Evolutionary conservation across 2,797 vertebrate genomes (phyloP), one percentile per base, ranked within the genome.

Genomic region (Antennarius maculatus): DNA sequence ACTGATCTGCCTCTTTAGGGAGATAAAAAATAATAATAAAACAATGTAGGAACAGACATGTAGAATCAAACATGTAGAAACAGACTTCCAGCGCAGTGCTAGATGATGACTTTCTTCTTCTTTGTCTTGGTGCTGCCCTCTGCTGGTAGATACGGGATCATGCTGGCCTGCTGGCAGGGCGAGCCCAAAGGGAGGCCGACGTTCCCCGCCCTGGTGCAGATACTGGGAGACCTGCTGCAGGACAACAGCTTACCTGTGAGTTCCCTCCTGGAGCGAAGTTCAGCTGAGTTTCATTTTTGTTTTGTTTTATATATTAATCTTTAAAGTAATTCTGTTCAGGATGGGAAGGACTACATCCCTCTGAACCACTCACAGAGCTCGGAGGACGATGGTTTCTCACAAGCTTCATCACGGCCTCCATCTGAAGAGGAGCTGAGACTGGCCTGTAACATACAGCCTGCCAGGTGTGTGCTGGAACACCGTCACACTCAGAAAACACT

Each of bases 141-240:
- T 92, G 74, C 69, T 91, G 90, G 37, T 85, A 99, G 98, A 94
- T 97, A 99, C 12, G 95, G 93, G 67, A 93, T 99, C 89, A 99
- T 99, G 98, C 89, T 98, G 91, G 96, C 93, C 89, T 98, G 97
- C 91, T 99, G 98, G 98, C 95, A 97, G 0, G 94, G 97, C 0
- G 97, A 99, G 85, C 96, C 95, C 71, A 96, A 95, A 77, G 94
- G 97, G 55, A 95, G 98, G 75, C 98, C 98, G 0, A 95, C 88
- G 0, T 99, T 99, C 83, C 95, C 95, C 0, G 94, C 95, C 31
- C 92, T 99, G 81, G 96, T 99, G 77, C 96, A 97, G 86, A 96
- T 95, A 74, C 90, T 99, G 69, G 97, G 96, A 55, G 94, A 99
- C 88, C 92, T 99, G 80, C 94, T 99, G 61, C 97, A 97, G 86